A percentile compares a stretch with the other conserved stretches of the same genome.
These are phyloP conservation scores for Strigamia maritima DNA, from an alignment of 2,888 invertebrate species.

Conservation along the genomic window DNA sequence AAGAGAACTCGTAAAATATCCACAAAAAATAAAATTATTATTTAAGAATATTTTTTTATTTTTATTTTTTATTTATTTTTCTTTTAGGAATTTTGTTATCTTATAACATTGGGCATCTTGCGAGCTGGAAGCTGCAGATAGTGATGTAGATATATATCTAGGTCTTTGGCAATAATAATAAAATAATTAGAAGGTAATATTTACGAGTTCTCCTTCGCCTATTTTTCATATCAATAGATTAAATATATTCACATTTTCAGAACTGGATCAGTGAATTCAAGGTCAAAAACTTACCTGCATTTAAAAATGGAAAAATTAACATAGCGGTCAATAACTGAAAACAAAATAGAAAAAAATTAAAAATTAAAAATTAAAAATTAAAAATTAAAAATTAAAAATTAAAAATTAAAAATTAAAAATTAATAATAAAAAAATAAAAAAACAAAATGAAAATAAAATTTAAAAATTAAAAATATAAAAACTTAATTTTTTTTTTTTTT, in stretches of 20 bases:
- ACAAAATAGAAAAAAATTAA: neutral
- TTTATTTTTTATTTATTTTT: no score
- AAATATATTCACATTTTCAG: neutral
- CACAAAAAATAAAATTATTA: no score
- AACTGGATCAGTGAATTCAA: neutral
- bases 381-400: no score
- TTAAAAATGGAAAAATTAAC: conserved; percentile 7
- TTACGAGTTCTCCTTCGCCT: conserved; percentile 18
- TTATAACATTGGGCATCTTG: neutral
- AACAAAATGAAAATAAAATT: neutral
- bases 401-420: neutral
- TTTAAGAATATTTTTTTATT: no score
- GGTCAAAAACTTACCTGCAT: conserved; percentile 14
- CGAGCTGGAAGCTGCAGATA: neutral
- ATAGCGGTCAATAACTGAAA: neutral
- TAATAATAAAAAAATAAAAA: no score
- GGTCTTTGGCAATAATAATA: neutral
- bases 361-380: neutral
- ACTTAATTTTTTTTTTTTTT: neutral
- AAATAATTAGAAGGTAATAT: neutral
- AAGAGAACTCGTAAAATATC: no score
- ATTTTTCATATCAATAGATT: neutral
- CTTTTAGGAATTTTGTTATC: no score
- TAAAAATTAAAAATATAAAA: neutral
- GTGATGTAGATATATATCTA: neutral